Evolutionary conservation across 1,140 invertebrate species (phyloP).

Genomic region (Ditylenchus dipsaci): DNA sequence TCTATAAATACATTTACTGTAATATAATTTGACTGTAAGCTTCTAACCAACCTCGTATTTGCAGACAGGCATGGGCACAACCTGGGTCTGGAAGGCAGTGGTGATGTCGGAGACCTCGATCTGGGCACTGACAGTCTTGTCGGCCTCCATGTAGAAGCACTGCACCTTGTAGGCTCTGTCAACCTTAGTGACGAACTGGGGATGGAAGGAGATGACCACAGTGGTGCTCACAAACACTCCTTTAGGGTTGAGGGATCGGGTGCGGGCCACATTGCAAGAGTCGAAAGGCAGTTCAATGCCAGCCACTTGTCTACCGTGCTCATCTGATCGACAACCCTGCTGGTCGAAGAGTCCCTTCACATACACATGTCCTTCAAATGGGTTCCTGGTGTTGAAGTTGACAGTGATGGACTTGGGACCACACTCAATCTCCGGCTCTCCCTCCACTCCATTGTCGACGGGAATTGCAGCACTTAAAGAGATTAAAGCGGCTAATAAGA

Average conservation of each 20-base stretch:
- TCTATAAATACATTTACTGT: conserved; percentile 20
- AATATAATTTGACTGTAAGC: background rate
- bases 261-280: conserved; percentile 57
- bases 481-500: conserved; percentile 7
- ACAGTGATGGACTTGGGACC: conserved; percentile 57
- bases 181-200: conserved; percentile 57
- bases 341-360: conserved; percentile 58
- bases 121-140: conserved; percentile 57
- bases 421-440: conserved; percentile 51
- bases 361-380: conserved; percentile 58
- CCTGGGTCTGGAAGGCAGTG: conserved; percentile 57
- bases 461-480: conserved; percentile 31
- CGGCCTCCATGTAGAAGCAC: conserved; percentile 59
- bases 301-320: conserved; percentile 57
- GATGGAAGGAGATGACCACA: conserved; percentile 58
- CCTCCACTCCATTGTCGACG: conserved; percentile 52
- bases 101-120: conserved; percentile 57
- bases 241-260: conserved; percentile 54
- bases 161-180: conserved; percentile 57
- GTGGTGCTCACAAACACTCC: conserved; percentile 58
- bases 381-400: conserved; percentile 58
- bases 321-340: conserved; percentile 52
- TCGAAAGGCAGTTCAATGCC: conserved; percentile 58
- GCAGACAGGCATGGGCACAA: conserved; percentile 58
- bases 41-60: conserved; percentile 46